Percentiles rank a stretch among this genome's conserved stretches.
These are phyloP conservation scores for Leptodirus hochenwartii DNA, from an alignment of 2,888 invertebrate species.

Conservation along the genomic window DNA sequence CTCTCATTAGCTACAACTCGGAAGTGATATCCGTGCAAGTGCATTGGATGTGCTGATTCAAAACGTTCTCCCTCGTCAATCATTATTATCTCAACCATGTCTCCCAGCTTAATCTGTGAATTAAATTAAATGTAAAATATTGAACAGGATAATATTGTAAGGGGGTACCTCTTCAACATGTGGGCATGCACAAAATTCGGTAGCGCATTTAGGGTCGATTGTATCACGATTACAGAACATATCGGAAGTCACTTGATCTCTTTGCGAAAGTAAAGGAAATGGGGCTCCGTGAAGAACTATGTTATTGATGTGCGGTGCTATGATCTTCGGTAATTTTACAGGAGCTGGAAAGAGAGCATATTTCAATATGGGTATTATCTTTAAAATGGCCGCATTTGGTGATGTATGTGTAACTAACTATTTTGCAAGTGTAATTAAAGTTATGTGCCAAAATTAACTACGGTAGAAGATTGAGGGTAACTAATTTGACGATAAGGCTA, in stretches of 20 bases:
- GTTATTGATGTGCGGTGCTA: conserved; percentile 77
- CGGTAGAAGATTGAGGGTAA: no score
- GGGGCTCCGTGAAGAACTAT: conserved; percentile 64
- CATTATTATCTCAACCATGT: conserved; percentile 69
- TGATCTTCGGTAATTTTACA: conserved; percentile 35
- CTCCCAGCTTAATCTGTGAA: no score
- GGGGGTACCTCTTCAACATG: conserved; percentile 53
- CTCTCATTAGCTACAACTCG: conserved; percentile 65
- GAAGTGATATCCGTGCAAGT: conserved; percentile 73
- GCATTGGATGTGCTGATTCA: conserved; percentile 79
- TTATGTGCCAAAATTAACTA: no score
- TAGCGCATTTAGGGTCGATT: conserved; percentile 44
- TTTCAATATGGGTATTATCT: no score
- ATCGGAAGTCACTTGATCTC: conserved; percentile 38
- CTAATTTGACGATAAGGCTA: no score
- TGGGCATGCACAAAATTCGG: conserved; percentile 64
- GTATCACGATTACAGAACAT: conserved; percentile 63
- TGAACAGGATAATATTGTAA: no score
- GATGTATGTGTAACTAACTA: no score
- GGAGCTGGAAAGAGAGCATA: conserved; percentile 36
- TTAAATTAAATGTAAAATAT: no score
- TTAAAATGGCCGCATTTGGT: no score
- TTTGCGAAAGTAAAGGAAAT: conserved; percentile 50
- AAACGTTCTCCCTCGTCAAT: conserved; percentile 70
- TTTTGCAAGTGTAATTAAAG: no score